Evolutionary conservation across 30 jellyfish, hydroid and myxozoan genomes (phyloP), one percentile per base, ranked within the genome.

Genomic region (Aurelia aurita): DNA sequence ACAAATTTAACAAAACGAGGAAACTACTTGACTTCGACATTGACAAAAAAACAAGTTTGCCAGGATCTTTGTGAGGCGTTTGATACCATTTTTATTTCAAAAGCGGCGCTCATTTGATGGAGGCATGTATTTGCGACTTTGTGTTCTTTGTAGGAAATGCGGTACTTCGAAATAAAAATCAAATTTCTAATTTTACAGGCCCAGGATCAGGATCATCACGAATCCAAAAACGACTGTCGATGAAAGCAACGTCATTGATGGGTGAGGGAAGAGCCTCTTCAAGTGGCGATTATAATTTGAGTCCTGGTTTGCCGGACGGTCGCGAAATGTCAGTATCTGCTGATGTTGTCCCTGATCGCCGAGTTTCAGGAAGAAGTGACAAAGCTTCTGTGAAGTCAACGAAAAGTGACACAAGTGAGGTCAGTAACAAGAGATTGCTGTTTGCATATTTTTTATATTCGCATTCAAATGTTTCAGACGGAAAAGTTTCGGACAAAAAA

Each of bases 121-220:
- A n/a, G n/a, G n/a, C n/a, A n/a, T n/a, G n/a, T n/a, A n/a, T n/a
- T n/a, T n/a, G n/a, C n/a, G n/a, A n/a, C n/a, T n/a, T n/a, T n/a
- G n/a, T n/a, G n/a, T n/a, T n/a, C n/a, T n/a, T n/a, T n/a, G n/a
- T n/a, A n/a, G n/a, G n/a, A n/a, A n/a, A n/a, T n/a, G n/a, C n/a
- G n/a, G n/a, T 67, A 10, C 23, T 20, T 67, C 9, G 60, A 34
- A 16, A 16, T 10, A 13, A 16, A 16, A 20, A 70, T 19, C 20
- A 19, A 27, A 43, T n/a, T 70, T 16, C 12, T 18, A 4, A 8
- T 14, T 27, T 53, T n/a, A 7, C 35, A 94, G 99, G 99, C 21
- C 99, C 99, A 31, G 99, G 99, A 1, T 94, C 99, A 25, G 99
- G 99, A 6, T 14, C 89, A 32, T 88, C 97, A 2, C 90, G 90